phyloP scores from a whole-genome alignment of 2,888 invertebrate species.

The Tetragnatha montana region DNA sequence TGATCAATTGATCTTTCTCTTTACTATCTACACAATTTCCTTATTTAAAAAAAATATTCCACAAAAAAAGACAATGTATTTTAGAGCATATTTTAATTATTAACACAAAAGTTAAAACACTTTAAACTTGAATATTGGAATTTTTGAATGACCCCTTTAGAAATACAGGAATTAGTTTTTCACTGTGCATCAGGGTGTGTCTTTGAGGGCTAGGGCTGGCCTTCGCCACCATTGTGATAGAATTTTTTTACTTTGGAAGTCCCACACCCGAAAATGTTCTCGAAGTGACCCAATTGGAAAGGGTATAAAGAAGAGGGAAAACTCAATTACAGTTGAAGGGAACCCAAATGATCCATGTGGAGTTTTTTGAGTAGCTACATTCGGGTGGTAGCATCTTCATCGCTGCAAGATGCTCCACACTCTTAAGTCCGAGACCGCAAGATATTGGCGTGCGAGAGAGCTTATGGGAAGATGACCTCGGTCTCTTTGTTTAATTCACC shows the following conservation, averaged over 20 bases:
- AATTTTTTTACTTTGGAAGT: conserved; percentile 15
- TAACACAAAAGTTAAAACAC: background rate
- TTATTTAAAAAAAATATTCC: too few species aligned
- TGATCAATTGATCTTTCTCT: too few species aligned
- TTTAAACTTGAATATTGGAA: background rate
- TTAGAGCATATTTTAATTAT: too few species aligned
- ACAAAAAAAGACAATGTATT: too few species aligned
- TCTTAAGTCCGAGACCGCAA: too few species aligned
- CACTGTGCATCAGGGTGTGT: conserved; percentile 35
- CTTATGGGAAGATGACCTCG: too few species aligned
- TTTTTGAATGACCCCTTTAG: background rate
- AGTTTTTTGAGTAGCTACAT: background rate
- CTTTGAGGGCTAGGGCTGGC: conserved; percentile 3
- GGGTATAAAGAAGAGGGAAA: conserved; percentile 31
- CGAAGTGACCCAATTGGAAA: conserved; percentile 25
- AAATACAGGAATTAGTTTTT: background rate
- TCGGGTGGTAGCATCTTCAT: too few species aligned
- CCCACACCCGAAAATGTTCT: conserved; percentile 33
- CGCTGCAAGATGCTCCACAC: too few species aligned
- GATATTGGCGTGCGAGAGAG: too few species aligned
- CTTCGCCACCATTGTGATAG: conserved; percentile 38
- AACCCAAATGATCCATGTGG: background rate
- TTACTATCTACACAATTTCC: too few species aligned
- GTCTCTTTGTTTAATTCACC: too few species aligned
- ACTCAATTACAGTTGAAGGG: background rate